phyloP scores from a whole-genome alignment of 2,888 invertebrate species.

The Crossocerus cetratus region DNA sequence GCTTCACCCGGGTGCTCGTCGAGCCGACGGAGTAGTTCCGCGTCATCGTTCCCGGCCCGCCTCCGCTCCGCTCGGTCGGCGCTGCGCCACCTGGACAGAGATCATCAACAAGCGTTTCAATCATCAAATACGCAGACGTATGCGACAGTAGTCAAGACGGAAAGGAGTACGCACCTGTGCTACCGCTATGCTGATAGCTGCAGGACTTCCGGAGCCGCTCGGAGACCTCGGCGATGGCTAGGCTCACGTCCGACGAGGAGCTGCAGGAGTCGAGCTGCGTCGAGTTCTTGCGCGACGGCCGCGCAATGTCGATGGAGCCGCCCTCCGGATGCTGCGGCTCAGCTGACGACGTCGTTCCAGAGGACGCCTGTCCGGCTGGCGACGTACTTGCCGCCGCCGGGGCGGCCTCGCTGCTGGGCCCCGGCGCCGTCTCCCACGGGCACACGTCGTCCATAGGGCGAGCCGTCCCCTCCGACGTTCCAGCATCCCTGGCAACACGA shows the following conservation, averaged over 20 bases:
- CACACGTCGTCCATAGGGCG: slow-evolving; percentile 79
- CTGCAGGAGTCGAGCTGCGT: slow-evolving; percentile 84
- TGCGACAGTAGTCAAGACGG: slow-evolving; percentile 67
- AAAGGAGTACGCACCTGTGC: slow-evolving; percentile 70
- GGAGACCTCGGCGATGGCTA: slow-evolving; percentile 78
- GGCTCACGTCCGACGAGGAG: slow-evolving; percentile 86
- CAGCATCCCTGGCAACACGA: slow-evolving; percentile 75
- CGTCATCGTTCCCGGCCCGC: slow-evolving; percentile 50
- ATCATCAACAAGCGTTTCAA: too few relatives aligned
- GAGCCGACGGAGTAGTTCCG: slow-evolving; percentile 73
- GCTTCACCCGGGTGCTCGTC: slow-evolving; percentile 74
- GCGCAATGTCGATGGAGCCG: slow-evolving; percentile 38
- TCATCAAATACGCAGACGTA: too few relatives aligned
- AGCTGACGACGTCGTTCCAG: slow-evolving; percentile 60
- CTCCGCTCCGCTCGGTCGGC: slow-evolving; percentile 16
- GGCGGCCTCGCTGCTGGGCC: slow-evolving; percentile 65
- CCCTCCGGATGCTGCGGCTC: slow-evolving; percentile 52
- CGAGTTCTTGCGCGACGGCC: slow-evolving; percentile 82
- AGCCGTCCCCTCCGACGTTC: slow-evolving; percentile 68
- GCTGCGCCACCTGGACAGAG: neutral
- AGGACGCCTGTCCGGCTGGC: slow-evolving; percentile 49
- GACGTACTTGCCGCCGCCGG: slow-evolving; percentile 12
- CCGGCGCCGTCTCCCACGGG: slow-evolving; percentile 79
- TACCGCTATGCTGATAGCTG: slow-evolving; percentile 80
- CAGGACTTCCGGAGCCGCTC: slow-evolving; percentile 82